A percentile compares a stretch with the other conserved stretches of the same genome.
These are phyloP conservation scores for Meda fulgida DNA, from an alignment of 2,797 vertebrate species.

Conservation along the genomic window DNA sequence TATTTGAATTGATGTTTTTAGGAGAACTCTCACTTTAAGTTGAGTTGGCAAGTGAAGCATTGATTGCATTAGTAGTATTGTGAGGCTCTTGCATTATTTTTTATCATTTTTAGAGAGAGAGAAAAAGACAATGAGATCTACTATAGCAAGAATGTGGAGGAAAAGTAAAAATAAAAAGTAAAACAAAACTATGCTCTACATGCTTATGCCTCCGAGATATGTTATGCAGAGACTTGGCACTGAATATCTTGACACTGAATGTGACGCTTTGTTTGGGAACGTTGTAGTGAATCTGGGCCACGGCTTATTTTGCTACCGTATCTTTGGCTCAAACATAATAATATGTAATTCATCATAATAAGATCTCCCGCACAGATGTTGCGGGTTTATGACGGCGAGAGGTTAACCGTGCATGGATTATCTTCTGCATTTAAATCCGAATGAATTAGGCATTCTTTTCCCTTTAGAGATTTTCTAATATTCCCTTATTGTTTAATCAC, in stretches of 20 bases:
- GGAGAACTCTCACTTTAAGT: background rate
- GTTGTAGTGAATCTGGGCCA: conserved; percentile 34
- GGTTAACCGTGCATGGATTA: conserved; percentile 59
- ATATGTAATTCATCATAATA: conserved; percentile 46
- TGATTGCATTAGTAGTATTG: background rate
- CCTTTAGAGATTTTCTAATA: conserved; percentile 53
- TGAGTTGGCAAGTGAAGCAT: background rate
- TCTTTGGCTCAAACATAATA: conserved; percentile 27
- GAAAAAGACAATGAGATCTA: background rate
- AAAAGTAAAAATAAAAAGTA: background rate
- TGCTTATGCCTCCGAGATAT: conserved; percentile 15
- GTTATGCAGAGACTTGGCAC: conserved; percentile 17
- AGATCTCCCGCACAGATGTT: conserved; percentile 46
- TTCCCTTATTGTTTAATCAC: conserved; percentile 59
- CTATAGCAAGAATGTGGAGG: background rate
- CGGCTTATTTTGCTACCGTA: conserved; percentile 5
- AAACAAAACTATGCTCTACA: background rate
- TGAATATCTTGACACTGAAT: conserved; percentile 28
- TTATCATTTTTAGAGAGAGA: background rate
- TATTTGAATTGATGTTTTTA: background rate
- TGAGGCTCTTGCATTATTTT: background rate
- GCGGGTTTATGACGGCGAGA: conserved; percentile 19
- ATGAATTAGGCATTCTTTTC: conserved; percentile 57
- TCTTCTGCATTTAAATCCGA: conserved; percentile 64
- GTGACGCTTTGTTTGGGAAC: conserved; percentile 16